Percentiles rank a stretch among this genome's conserved stretches.
These are phyloP conservation scores for Diceros bicornis DNA, from an alignment of 2,797 vertebrate genomes.

Conservation along the genomic window DNA sequence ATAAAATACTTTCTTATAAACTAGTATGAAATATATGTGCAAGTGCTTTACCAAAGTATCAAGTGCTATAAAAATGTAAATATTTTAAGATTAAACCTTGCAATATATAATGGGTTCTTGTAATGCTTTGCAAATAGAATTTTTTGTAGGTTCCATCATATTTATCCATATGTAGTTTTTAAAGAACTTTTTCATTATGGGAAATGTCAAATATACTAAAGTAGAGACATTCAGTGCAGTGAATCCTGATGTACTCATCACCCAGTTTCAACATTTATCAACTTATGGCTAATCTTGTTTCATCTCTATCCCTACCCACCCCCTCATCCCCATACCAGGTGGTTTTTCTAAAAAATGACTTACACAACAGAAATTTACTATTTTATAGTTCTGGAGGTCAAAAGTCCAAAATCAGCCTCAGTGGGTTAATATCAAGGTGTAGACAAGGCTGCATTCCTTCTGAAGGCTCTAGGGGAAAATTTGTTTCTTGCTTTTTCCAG, in stretches of 20 bases:
- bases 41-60: background rate
- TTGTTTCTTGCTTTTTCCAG: background rate
- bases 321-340: background rate
- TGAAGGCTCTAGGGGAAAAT: background rate
- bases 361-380: background rate
- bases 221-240: background rate
- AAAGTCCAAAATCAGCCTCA: background rate
- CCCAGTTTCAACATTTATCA: background rate
- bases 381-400: background rate
- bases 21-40: background rate
- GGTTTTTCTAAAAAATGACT: background rate
- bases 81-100: constrained; percentile 55
- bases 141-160: background rate
- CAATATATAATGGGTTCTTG: background rate
- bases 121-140: constrained; percentile 24
- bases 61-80: constrained; percentile 13
- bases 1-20: background rate
- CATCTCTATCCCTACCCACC: background rate
- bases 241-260: background rate
- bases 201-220: background rate
- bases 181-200: background rate
- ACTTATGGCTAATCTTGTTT: background rate
- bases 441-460: background rate
- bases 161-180: background rate
- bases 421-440: background rate